Conservation (phyloP, 2,888 invertebrate species). For the Drosophila subsilvestris region DNA sequence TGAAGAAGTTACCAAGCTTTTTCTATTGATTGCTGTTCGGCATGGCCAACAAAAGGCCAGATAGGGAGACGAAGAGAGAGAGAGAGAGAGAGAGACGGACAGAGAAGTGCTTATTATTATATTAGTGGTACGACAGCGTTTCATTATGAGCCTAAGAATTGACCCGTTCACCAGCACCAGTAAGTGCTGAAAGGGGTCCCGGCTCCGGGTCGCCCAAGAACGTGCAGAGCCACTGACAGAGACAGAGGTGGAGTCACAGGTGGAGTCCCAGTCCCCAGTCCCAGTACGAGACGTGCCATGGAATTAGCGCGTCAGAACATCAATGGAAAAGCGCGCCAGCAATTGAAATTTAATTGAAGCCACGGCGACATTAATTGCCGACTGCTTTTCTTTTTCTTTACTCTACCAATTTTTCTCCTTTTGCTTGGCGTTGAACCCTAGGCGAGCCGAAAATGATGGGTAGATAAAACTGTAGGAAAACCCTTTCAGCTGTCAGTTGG, state of each 20-base stretch:
- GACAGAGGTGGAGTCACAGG: conserved; percentile 28
- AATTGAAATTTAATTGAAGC: conserved; percentile 62
- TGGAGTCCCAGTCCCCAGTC: not conserved
- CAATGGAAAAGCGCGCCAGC: conserved; percentile 56
- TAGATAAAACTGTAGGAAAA: conserved; percentile 40
- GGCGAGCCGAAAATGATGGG: conserved; percentile 2
- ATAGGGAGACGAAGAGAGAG: not conserved
- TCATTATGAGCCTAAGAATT: conserved; percentile 64
- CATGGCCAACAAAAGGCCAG: conserved; percentile 47
- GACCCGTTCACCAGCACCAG: conserved; percentile 37
- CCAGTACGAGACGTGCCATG: conserved; percentile 54
- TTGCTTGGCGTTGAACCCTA: conserved; percentile 1
- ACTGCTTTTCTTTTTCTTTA: conserved; percentile 24
- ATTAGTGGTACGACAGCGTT: conserved; percentile 68
- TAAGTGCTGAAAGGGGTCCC: conserved; percentile 40
- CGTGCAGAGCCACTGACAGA: conserved; percentile 40
- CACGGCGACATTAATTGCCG: conserved; percentile 62
- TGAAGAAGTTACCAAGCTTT: conserved; percentile 48
- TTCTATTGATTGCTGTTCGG: conserved; percentile 49
- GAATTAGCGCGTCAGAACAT: conserved; percentile 73
- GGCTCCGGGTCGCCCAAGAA: conserved; percentile 34
- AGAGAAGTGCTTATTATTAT: conserved; percentile 73
- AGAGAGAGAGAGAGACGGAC: conserved; percentile 3
- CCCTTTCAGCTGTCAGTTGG: conserved; percentile 40
- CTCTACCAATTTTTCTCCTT: conserved; percentile 11